Conservation (phyloP, 2,113 vertebrate species). For the Orthochromis indermauri region DNA sequence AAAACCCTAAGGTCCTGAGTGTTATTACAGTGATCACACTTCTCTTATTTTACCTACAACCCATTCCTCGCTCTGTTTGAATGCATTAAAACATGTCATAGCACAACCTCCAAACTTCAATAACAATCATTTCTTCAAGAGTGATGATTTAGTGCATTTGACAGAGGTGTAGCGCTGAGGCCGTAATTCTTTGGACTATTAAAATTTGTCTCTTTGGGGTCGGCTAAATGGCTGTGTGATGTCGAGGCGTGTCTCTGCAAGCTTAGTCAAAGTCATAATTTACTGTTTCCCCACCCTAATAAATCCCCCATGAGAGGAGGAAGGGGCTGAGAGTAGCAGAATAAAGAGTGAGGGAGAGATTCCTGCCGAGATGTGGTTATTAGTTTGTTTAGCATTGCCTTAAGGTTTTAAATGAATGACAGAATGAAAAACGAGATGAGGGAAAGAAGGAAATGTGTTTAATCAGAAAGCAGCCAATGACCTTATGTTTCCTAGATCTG, state of each 20-base stretch:
- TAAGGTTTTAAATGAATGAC: background rate
- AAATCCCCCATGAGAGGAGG: background rate
- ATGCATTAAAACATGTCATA: constrained; percentile 1
- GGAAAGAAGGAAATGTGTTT: background rate
- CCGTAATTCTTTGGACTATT: constrained; percentile 11
- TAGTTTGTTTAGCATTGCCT: background rate
- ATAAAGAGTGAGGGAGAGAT: background rate
- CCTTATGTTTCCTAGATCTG: background rate
- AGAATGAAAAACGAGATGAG: background rate
- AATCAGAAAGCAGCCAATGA: background rate
- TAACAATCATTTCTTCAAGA: background rate
- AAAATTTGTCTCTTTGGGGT: constrained; percentile 27
- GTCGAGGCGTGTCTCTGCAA: constrained; percentile 25
- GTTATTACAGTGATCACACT: background rate
- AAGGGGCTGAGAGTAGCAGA: background rate
- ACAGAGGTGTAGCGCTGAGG: background rate
- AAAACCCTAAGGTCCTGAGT: constrained; percentile 19
- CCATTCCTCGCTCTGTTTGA: background rate
- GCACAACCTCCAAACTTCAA: background rate
- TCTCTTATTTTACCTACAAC: background rate
- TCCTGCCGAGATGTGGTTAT: background rate
- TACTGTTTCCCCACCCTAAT: background rate
- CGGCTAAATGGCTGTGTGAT: constrained; percentile 12
- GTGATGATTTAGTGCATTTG: background rate
- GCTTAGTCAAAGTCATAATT: constrained; percentile 13